Percentiles rank a stretch among this genome's conserved stretches.
phyloP scores from a whole-genome alignment of 2,113 vertebrate species.

The Dascyllus trimaculatus region DNA sequence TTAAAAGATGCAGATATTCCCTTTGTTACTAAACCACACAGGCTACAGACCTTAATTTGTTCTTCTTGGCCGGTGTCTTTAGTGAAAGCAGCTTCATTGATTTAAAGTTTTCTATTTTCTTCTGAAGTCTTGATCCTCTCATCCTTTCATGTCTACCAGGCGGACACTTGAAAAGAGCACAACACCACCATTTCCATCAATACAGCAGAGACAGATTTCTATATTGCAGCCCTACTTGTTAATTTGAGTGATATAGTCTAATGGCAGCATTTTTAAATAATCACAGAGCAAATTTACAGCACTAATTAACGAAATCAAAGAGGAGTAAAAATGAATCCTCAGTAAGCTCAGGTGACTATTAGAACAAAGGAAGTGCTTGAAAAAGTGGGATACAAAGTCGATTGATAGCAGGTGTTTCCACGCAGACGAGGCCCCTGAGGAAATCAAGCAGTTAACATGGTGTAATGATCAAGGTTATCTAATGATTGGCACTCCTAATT shows the following conservation, averaged over 20 bases:
- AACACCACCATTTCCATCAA: background rate
- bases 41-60: too few species aligned
- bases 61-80: too few species aligned
- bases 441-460: constrained; percentile 34
- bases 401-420: constrained; percentile 32
- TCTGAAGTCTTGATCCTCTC: background rate
- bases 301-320: constrained; percentile 1
- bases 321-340: background rate
- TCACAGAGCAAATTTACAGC: background rate
- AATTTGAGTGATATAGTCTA: background rate
- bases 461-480: constrained; percentile 27
- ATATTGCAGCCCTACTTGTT: too few species aligned
- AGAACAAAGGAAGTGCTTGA: constrained; percentile 13
- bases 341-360: background rate
- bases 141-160: background rate
- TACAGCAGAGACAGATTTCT: background rate
- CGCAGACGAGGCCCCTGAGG: constrained; percentile 20
- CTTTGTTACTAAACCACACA: too few species aligned
- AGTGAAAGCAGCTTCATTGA: background rate
- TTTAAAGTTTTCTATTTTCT: background rate
- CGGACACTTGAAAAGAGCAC: background rate
- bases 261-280: background rate
- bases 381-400: background rate
- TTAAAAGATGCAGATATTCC: background rate
- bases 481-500: constrained; percentile 23